These are phyloP conservation scores for Pangasius macronema DNA, from an alignment of 2,797 vertebrate species.

Conservation along the genomic window DNA sequence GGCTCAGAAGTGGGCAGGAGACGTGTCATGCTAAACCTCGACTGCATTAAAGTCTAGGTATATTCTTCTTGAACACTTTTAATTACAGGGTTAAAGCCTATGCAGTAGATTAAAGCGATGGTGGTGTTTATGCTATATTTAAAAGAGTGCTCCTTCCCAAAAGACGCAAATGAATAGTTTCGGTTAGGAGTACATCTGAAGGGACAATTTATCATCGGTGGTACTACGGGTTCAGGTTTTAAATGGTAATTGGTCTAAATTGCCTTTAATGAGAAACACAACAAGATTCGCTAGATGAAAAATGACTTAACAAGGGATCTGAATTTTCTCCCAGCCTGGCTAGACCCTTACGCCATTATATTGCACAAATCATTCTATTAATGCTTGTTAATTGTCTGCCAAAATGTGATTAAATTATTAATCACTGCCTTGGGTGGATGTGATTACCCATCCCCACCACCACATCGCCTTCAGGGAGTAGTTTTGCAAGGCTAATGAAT, in stretches of 20 bases:
- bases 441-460: constrained; percentile 40
- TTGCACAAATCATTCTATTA: constrained; percentile 47
- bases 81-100: constrained; percentile 34
- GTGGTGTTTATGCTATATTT: constrained; percentile 9
- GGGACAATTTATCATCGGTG: constrained; percentile 43
- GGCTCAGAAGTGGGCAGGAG: neutral
- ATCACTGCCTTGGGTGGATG: constrained; percentile 51
- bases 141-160: constrained; percentile 10
- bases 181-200: constrained; percentile 18
- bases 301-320: constrained; percentile 45
- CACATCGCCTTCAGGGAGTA: constrained; percentile 36
- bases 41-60: neutral
- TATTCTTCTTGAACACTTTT: constrained; percentile 31
- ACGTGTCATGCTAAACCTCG: neutral
- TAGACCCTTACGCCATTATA: neutral
- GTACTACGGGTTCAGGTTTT: constrained; percentile 43
- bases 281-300: constrained; percentile 44
- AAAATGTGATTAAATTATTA: constrained; percentile 58
- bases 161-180: constrained; percentile 29
- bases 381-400: constrained; percentile 55
- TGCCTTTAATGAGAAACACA: constrained; percentile 51
- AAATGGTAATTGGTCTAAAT: constrained; percentile 53
- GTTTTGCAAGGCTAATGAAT: constrained; percentile 44
- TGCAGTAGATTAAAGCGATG: constrained; percentile 13
- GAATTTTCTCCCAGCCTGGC: constrained; percentile 30